These are phyloP conservation scores for Pagrus major DNA, from an alignment of 2,113 vertebrate genomes.

Conservation along the genomic window DNA sequence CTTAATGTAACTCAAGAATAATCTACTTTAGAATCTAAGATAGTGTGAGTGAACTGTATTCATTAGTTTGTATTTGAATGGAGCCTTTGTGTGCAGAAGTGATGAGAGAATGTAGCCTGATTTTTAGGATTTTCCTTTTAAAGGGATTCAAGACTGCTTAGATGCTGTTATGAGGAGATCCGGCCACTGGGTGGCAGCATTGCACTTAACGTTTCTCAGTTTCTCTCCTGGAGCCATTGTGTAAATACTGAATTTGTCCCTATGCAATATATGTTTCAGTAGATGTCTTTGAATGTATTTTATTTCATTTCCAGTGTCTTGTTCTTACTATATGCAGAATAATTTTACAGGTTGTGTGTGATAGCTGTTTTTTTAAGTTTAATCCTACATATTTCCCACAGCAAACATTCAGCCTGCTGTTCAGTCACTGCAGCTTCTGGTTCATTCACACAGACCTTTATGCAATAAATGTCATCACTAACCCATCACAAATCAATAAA, in stretches of 20 bases:
- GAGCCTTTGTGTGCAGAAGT: neutral
- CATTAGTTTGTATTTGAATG: neutral
- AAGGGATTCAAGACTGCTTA: slow-evolving; percentile 9
- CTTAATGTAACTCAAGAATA: slow-evolving; percentile 5
- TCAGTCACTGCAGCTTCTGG: slow-evolving; percentile 18
- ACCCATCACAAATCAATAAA: slow-evolving; percentile 52
- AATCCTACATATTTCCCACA: neutral
- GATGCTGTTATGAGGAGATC: slow-evolving; percentile 31
- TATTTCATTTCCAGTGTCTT: slow-evolving; percentile 27
- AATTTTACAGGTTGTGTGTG: neutral
- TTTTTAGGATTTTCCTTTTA: slow-evolving; percentile 19
- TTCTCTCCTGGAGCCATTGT: slow-evolving; percentile 35
- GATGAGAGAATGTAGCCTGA: slow-evolving; percentile 37
- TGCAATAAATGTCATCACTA: slow-evolving; percentile 36
- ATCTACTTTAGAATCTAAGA: neutral
- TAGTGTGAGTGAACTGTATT: neutral
- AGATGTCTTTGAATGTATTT: slow-evolving; percentile 52
- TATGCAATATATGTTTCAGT: slow-evolving; percentile 26
- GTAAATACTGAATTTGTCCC: slow-evolving; percentile 46
- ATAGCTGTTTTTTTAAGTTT: neutral
- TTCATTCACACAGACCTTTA: slow-evolving; percentile 30
- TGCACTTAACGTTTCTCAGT: slow-evolving; percentile 63
- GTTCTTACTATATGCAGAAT: slow-evolving; percentile 12
- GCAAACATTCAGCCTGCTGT: slow-evolving; percentile 8
- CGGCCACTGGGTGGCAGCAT: slow-evolving; percentile 72